phyloP scores from a whole-genome alignment of 2,797 vertebrate genomes.

The Botia almorhae region DNA sequence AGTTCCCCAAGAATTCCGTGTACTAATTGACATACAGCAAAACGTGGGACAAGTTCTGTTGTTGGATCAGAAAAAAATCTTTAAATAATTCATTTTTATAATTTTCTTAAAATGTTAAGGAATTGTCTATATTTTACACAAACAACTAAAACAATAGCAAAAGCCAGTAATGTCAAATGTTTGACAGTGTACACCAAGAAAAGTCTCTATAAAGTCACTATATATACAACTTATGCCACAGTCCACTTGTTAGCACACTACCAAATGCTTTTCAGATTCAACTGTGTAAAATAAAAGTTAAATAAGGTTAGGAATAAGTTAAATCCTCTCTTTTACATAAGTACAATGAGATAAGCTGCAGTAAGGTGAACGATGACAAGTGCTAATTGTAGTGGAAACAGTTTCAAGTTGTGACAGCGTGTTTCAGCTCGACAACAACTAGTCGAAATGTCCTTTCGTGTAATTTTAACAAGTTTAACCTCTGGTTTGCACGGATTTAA shows the following conservation, averaged over 20 bases:
- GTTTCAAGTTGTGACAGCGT: slow-evolving; percentile 5
- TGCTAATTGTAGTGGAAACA: slow-evolving; percentile 1
- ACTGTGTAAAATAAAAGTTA: background rate
- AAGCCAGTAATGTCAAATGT: too few relatives aligned
- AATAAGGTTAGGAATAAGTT: background rate
- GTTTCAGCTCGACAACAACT: background rate
- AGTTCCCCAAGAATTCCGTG: too few relatives aligned
- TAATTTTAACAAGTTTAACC: background rate
- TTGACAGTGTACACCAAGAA: too few relatives aligned
- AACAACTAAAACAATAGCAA: background rate
- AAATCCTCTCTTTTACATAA: background rate
- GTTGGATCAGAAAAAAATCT: too few relatives aligned
- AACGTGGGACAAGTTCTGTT: too few relatives aligned
- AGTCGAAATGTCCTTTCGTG: slow-evolving; percentile 1
- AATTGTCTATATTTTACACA: background rate
- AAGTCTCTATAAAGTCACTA: too few relatives aligned
- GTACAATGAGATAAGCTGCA: background rate
- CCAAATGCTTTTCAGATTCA: background rate
- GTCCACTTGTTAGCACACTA: too few relatives aligned
- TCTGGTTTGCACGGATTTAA: background rate
- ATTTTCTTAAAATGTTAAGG: background rate
- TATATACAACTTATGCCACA: too few relatives aligned
- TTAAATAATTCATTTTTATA: too few relatives aligned
- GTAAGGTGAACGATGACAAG: background rate
- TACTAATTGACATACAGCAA: too few relatives aligned